Conservation (phyloP, 1,140 invertebrate genomes). For the Trichonephila clavipes region DNA sequence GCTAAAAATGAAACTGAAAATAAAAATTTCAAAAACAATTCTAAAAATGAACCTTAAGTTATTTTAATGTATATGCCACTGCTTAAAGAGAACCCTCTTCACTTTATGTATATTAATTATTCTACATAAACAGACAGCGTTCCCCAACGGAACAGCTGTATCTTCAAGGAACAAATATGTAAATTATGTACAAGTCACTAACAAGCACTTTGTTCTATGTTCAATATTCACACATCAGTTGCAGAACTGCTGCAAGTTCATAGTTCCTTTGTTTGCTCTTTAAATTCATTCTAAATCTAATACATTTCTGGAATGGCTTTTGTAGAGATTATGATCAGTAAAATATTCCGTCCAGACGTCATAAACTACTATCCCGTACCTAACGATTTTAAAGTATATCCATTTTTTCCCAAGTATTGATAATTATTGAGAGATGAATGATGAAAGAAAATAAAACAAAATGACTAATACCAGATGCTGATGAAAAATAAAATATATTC, state of each 20-base stretch:
- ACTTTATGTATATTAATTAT: slow-evolving; percentile 27
- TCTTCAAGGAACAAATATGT: slow-evolving; percentile 67
- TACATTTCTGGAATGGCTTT: slow-evolving; percentile 66
- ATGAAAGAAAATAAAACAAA: slow-evolving; percentile 14
- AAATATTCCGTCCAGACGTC: slow-evolving; percentile 48
- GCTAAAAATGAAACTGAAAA: slow-evolving; percentile 1
- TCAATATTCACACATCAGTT: slow-evolving; percentile 69
- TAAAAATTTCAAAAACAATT: slow-evolving; percentile 4
- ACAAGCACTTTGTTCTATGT: slow-evolving; percentile 75
- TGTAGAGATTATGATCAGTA: slow-evolving; percentile 58
- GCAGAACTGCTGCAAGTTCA: slow-evolving; percentile 45
- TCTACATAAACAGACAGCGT: slow-evolving; percentile 61
- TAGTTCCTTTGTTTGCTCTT: slow-evolving; percentile 28
- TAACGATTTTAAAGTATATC: slow-evolving; percentile 54
- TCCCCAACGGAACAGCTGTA: slow-evolving; percentile 23
- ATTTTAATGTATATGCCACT: slow-evolving; percentile 59
- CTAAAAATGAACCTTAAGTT: slow-evolving; percentile 27
- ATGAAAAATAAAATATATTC: background rate
- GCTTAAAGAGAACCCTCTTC: slow-evolving; percentile 1
- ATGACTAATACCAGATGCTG: background rate
- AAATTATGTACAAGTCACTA: slow-evolving; percentile 71
- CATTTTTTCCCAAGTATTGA: slow-evolving; percentile 3
- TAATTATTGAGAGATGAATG: background rate
- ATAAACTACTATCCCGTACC: background rate
- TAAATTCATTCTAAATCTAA: slow-evolving; percentile 47